These are phyloP conservation scores for Adrianichthys oophorus DNA, from an alignment of 2,797 vertebrate species.

Conservation along the genomic window DNA sequence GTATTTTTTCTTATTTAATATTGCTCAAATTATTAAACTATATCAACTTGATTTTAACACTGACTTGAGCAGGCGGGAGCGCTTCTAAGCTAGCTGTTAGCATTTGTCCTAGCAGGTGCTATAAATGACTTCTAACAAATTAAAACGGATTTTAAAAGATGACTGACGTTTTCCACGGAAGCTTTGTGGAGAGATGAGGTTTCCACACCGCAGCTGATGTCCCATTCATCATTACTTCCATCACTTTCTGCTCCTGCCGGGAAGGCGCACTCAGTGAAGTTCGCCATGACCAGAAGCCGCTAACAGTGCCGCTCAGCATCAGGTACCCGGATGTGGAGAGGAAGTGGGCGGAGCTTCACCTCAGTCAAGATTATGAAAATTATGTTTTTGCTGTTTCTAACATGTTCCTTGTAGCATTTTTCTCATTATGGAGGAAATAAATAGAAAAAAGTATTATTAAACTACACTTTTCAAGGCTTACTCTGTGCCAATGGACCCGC, in stretches of 20 bases:
- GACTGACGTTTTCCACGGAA: fast-evolving
- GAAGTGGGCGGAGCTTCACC: not conserved
- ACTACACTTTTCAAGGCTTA: too few species aligned
- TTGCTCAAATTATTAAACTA: too few species aligned
- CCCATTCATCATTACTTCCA: conserved; percentile 70
- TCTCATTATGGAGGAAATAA: too few species aligned
- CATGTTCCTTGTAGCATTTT: too few species aligned
- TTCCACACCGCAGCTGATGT: conserved; percentile 32
- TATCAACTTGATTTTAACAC: too few species aligned
- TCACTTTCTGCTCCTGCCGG: conserved; percentile 79
- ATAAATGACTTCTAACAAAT: too few species aligned
- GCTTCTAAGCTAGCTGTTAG: not conserved
- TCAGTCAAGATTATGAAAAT: too few species aligned
- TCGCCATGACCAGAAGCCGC: conserved; percentile 20
- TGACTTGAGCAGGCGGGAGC: not conserved
- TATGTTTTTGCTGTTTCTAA: too few species aligned
- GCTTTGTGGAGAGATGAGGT: conserved; percentile 35
- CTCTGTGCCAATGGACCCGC: too few species aligned
- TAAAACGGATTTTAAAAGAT: fast-evolving
- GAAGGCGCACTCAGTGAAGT: conserved; percentile 10
- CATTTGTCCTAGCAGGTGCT: not conserved
- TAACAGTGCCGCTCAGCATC: too few species aligned
- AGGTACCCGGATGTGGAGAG: not conserved
- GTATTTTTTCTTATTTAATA: too few species aligned
- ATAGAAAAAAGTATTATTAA: too few species aligned